Conservation (phyloP, 1,140 invertebrate species). For the Camponotus pennsylvanicus region DNA sequence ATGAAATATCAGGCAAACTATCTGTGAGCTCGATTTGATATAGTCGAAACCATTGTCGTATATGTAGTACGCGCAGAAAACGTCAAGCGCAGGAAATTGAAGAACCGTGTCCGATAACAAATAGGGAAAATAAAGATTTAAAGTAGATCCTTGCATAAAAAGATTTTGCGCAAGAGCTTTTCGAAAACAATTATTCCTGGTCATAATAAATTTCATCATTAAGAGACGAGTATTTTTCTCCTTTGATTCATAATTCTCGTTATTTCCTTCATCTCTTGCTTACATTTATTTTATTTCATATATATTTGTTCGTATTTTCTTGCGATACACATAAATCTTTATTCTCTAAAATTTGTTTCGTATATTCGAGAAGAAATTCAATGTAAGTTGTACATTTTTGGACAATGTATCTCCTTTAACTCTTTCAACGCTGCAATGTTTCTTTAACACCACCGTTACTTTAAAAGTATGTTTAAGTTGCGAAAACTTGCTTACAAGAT, state of each 20-base stretch:
- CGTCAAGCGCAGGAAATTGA: slow-evolving; percentile 28
- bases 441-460: background rate
- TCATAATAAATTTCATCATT: slow-evolving; percentile 31
- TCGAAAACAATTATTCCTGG: slow-evolving; percentile 34
- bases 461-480: slow-evolving; percentile 17
- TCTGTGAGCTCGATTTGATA: background rate
- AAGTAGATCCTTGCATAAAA: slow-evolving; percentile 13
- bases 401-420: background rate
- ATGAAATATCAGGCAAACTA: background rate
- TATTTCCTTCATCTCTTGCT: background rate
- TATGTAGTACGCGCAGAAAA: background rate
- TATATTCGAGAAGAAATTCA: background rate
- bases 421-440: slow-evolving; percentile 15
- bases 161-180: background rate
- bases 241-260: background rate
- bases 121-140: slow-evolving; percentile 25
- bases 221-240: slow-evolving; percentile 3
- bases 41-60: background rate
- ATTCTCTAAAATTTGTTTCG: background rate
- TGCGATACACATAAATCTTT: slow-evolving; percentile 3
- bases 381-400: background rate
- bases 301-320: slow-evolving; percentile 10
- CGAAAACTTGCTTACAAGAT: background rate
- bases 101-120: slow-evolving; percentile 44
- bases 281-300: background rate